These are phyloP conservation scores for Cosmia pyralina DNA, from an alignment of 2,888 invertebrate species.

Conservation along the genomic window DNA sequence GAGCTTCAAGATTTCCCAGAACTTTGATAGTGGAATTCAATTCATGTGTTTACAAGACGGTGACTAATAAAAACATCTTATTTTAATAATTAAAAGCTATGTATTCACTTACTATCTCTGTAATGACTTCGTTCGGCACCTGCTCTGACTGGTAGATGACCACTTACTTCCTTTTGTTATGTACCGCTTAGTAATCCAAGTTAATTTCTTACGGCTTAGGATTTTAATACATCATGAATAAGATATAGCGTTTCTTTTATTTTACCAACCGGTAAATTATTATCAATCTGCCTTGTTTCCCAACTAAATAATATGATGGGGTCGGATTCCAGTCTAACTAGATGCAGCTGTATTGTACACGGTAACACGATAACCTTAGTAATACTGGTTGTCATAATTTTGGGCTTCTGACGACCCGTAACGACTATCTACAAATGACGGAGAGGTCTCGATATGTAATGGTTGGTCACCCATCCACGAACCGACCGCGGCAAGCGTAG, in stretches of 20 bases:
- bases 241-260: neutral
- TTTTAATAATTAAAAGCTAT: constrained; percentile 51
- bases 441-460: too few species aligned
- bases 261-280: neutral
- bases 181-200: neutral
- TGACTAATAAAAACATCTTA: constrained; percentile 29
- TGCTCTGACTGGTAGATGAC: constrained; percentile 39
- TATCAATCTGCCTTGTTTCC: too few species aligned
- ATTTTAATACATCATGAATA: neutral
- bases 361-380: too few species aligned
- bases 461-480: too few species aligned
- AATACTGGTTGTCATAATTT: too few species aligned
- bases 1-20: constrained; percentile 3
- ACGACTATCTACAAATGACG: too few species aligned
- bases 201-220: neutral
- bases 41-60: neutral
- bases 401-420: too few species aligned
- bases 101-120: constrained; percentile 32
- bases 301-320: too few species aligned
- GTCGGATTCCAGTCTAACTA: too few species aligned
- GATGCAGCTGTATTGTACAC: too few species aligned
- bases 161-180: constrained; percentile 2
- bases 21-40: neutral
- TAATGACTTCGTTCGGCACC: constrained; percentile 36
- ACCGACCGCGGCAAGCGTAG: too few species aligned